A percentile compares a stretch with the other conserved stretches of the same genome.
These are phyloP conservation scores for Actenoides hombroni DNA, from an alignment of 2,113 vertebrate species.

Conservation along the genomic window DNA sequence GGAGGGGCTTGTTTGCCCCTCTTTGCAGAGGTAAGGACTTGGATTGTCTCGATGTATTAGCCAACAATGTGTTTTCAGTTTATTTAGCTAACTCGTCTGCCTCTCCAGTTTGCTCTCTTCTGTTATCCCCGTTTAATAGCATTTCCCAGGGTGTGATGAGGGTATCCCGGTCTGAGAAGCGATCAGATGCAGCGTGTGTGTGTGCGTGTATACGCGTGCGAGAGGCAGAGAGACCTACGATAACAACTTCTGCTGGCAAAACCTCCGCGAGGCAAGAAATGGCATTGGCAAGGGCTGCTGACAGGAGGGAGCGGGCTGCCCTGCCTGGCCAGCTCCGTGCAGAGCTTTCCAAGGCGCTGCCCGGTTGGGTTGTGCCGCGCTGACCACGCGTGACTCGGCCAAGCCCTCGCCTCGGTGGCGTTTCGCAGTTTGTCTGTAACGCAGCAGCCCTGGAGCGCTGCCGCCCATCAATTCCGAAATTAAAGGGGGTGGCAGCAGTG, in stretches of 20 bases:
- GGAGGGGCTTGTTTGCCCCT: background rate
- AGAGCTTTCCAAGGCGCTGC: background rate
- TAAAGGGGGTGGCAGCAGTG: constrained; percentile 24
- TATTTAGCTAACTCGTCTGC: background rate
- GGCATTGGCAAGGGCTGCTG: background rate
- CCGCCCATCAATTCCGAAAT: constrained; percentile 33
- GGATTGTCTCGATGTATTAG: background rate
- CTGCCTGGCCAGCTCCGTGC: background rate
- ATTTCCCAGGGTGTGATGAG: background rate
- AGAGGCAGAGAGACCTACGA: background rate
- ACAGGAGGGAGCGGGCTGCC: background rate
- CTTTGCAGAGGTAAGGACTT: background rate
- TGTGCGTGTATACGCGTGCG: background rate
- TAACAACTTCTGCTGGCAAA: background rate
- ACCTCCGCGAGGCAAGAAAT: background rate
- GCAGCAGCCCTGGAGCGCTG: background rate
- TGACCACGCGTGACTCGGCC: background rate
- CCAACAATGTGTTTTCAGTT: background rate
- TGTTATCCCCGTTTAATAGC: background rate
- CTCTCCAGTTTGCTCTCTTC: background rate
- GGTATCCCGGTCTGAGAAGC: background rate
- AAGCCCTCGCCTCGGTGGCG: background rate
- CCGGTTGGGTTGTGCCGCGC: background rate
- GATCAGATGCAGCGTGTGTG: background rate
- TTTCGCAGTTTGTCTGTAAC: background rate